Percentiles rank a stretch among this genome's conserved stretches.
Evolutionary conservation across 2,113 vertebrate genomes (phyloP).

Genomic region (Entomyzon cyanotis): DNA sequence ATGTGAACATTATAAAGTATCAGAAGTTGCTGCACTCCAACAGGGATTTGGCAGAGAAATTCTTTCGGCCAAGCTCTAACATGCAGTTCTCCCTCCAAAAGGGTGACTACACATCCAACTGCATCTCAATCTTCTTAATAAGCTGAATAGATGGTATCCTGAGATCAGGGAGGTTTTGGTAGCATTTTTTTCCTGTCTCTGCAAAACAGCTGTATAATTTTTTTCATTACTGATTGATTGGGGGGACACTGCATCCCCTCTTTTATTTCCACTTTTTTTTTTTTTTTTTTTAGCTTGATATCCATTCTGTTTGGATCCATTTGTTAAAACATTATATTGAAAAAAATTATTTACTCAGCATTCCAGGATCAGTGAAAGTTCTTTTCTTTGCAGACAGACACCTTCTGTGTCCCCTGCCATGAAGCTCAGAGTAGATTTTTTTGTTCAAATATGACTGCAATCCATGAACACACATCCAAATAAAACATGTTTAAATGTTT

Average conservation of each 20-base stretch:
- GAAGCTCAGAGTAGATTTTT: not conserved
- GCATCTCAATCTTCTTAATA: not conserved
- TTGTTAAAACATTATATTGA: not conserved
- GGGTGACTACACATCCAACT: not conserved
- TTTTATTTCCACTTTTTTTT: not conserved
- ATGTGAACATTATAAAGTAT: not conserved
- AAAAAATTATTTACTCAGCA: conserved; percentile 61
- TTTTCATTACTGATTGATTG: not conserved
- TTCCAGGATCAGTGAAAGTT: conserved; percentile 49
- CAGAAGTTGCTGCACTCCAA: not conserved
- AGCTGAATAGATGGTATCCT: not conserved
- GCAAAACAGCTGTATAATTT: conserved; percentile 16
- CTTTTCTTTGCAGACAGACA: conserved; percentile 29
- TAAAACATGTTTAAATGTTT: not conserved
- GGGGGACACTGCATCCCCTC: not conserved
- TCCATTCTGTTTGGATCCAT: not conserved
- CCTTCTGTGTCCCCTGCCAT: not conserved
- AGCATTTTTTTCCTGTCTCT: not conserved
- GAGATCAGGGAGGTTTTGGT: not conserved
- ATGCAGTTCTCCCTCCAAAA: not conserved
- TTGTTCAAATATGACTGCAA: conserved; percentile 3
- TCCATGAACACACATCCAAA: not conserved
- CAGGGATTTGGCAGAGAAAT: not conserved
- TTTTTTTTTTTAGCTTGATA: not conserved
- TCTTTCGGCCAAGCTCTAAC: not conserved